Conservation (phyloP, 1,140 invertebrate genomes). For the Anadara kagoshimensis region DNA sequence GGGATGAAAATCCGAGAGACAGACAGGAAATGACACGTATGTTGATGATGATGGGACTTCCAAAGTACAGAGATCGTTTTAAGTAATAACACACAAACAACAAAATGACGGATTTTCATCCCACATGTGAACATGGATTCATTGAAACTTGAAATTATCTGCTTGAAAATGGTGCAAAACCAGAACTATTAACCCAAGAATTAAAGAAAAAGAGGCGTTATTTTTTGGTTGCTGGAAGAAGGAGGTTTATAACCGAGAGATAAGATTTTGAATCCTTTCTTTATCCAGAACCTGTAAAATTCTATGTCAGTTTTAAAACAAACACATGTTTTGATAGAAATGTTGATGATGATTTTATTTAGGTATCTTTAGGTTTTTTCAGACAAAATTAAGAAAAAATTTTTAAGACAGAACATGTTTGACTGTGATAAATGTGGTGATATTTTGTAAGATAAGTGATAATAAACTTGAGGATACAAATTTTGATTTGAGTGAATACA, state of each 20-base stretch:
- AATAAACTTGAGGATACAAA: too few relatives aligned
- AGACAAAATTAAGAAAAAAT: too few relatives aligned
- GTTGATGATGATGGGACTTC: too few relatives aligned
- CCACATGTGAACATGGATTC: constrained; percentile 38
- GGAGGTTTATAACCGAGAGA: constrained; percentile 28
- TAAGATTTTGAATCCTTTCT: too few relatives aligned
- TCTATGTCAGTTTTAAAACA: background rate
- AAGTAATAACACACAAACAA: too few relatives aligned
- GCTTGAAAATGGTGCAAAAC: constrained; percentile 28
- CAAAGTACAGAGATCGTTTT: too few relatives aligned
- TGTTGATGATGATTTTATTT: too few relatives aligned
- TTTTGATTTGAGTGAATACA: too few relatives aligned
- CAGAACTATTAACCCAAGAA: constrained; percentile 26
- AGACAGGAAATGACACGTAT: background rate
- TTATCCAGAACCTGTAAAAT: constrained; percentile 8
- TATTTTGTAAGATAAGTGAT: too few relatives aligned
- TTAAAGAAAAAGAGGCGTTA: constrained; percentile 15
- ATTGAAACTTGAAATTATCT: constrained; percentile 20
- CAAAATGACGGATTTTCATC: constrained; percentile 58
- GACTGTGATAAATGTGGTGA: too few relatives aligned
- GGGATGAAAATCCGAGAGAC: constrained; percentile 6
- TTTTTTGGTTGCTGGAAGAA: constrained; percentile 9
- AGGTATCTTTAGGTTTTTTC: too few relatives aligned
- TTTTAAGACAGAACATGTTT: too few relatives aligned
- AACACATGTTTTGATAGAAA: background rate